These are phyloP conservation scores for Steinernema feltiae DNA, from an alignment of 1,140 invertebrate species.

Conservation along the genomic window DNA sequence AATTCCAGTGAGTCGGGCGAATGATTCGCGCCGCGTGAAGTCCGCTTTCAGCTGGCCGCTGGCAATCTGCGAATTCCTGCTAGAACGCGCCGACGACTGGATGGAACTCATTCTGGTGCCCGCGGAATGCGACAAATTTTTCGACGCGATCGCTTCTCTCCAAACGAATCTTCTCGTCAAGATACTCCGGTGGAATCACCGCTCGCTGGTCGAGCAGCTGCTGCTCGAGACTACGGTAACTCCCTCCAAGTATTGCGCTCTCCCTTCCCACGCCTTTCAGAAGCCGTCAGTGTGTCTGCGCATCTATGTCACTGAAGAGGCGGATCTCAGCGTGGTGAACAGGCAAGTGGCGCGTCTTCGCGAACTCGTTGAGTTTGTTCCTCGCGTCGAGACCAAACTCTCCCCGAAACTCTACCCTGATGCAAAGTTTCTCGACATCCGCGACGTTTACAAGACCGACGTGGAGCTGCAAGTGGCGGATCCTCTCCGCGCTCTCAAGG, in stretches of 20 bases:
- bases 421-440: not conserved
- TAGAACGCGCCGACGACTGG: not conserved
- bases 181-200: not conserved
- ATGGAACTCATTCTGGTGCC: not conserved
- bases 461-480: not conserved
- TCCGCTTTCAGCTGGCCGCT: not conserved
- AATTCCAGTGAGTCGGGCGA: not conserved
- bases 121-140: not conserved
- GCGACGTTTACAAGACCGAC: not conserved
- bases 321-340: not conserved
- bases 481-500: not conserved
- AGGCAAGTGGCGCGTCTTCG: not conserved
- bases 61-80: not conserved
- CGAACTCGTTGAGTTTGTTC: not conserved
- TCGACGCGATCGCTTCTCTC: conserved; percentile 1
- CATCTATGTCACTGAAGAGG: not conserved
- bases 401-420: not conserved
- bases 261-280: no score
- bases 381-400: not conserved
- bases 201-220: not conserved
- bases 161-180: not conserved
- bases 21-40: not conserved
- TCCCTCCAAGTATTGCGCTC: no score
- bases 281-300: not conserved
- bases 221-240: not conserved